Conservation (phyloP, 1,140 invertebrate species). For the Whitmania pigra region DNA sequence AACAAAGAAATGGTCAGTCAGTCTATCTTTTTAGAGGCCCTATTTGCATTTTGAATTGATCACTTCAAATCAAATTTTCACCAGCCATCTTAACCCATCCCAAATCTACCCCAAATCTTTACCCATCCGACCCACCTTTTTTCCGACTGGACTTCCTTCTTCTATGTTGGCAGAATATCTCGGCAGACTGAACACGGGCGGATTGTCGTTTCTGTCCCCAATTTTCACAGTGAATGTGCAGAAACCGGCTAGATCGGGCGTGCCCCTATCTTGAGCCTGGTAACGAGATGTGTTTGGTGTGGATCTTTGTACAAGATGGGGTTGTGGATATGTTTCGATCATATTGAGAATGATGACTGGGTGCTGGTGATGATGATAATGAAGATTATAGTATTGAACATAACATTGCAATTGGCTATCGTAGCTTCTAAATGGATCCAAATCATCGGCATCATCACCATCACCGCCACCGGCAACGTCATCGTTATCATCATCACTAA, state of each 20-base stretch:
- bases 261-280: conserved; percentile 80
- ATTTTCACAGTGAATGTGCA: conserved; percentile 92
- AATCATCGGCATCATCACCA: background rate
- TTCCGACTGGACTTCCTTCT: conserved; percentile 93
- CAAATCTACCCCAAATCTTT: too few species aligned
- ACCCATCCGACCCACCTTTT: conserved; percentile 52
- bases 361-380: background rate
- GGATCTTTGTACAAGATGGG: background rate
- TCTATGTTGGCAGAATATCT: conserved; percentile 81
- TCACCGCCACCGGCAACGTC: background rate
- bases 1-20: too few species aligned
- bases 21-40: too few species aligned
- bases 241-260: conserved; percentile 78
- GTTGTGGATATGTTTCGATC: background rate
- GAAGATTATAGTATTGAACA: background rate
- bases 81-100: too few species aligned
- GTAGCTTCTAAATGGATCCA: background rate
- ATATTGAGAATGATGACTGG: conserved; percentile 6
- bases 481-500: background rate
- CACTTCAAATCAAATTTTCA: too few species aligned
- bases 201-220: conserved; percentile 86
- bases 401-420: background rate
- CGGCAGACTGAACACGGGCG: conserved; percentile 79
- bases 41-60: too few species aligned
- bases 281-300: background rate